phyloP scores from a whole-genome alignment of 2,888 invertebrate species.

The Litoditis marina region DNA sequence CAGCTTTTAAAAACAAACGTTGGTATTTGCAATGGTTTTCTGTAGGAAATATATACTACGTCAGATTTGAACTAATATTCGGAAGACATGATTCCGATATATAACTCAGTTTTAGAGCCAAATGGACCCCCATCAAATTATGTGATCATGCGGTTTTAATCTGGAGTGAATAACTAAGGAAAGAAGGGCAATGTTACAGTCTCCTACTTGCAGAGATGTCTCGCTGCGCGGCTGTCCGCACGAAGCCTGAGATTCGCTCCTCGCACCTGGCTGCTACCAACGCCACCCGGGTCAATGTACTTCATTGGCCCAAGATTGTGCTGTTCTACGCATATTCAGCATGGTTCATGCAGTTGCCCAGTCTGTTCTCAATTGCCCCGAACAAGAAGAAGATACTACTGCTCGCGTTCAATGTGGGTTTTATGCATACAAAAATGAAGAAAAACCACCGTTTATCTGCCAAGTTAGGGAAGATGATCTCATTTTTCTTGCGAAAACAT shows the following conservation, averaged over 20 bases:
- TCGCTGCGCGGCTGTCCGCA: conserved; percentile 46
- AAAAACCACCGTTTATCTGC: neutral
- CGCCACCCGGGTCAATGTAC: conserved; percentile 39
- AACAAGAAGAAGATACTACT: conserved; percentile 74
- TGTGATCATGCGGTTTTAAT: too few relatives aligned
- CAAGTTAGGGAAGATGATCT: neutral
- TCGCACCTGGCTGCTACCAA: conserved; percentile 47
- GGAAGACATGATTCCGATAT: too few relatives aligned
- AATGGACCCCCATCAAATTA: too few relatives aligned
- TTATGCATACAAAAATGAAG: neutral
- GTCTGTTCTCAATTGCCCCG: conserved; percentile 69
- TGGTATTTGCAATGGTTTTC: too few relatives aligned
- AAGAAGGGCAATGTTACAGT: neutral
- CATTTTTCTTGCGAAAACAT: neutral
- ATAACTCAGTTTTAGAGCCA: too few relatives aligned
- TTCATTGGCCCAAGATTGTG: conserved; percentile 60
- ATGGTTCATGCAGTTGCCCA: conserved; percentile 92
- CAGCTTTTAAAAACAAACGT: too few relatives aligned
- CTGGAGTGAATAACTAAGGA: too few relatives aligned
- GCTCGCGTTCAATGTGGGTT: conserved; percentile 64
- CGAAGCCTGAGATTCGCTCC: conserved; percentile 54
- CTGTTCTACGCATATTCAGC: conserved; percentile 71
- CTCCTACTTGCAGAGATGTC: conserved; percentile 27
- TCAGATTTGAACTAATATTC: too few relatives aligned
- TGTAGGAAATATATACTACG: too few relatives aligned